Evolutionary conservation across 2,113 vertebrate genomes (phyloP).

Genomic region (Verasper variegatus): DNA sequence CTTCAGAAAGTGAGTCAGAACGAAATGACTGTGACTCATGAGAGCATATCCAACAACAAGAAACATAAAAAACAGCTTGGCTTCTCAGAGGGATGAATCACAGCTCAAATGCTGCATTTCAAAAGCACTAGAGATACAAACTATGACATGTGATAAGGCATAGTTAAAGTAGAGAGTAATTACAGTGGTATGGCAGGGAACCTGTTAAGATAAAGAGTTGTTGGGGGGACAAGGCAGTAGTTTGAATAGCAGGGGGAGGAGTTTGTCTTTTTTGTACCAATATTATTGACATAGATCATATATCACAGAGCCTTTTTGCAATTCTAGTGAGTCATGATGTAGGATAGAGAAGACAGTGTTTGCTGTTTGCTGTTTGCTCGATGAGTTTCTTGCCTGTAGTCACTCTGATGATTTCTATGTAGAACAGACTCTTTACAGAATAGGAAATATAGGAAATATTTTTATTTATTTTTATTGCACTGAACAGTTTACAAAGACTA

Average conservation of each 20-base stretch:
- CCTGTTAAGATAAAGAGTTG: neutral
- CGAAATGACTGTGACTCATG: neutral
- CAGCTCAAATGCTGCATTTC: neutral
- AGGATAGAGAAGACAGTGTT: neutral
- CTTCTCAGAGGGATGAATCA: neutral
- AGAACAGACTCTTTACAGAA: neutral
- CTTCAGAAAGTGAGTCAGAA: too few species aligned
- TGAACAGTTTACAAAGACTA: conserved; percentile 2
- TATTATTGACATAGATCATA: too few species aligned
- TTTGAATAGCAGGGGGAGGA: neutral
- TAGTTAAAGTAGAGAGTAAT: neutral
- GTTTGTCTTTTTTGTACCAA: neutral
- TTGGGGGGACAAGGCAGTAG: neutral
- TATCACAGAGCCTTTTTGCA: neutral
- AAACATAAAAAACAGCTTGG: neutral
- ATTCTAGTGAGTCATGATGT: neutral
- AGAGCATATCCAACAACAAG: neutral
- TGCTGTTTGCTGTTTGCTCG: neutral
- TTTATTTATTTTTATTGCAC: conserved; percentile 18
- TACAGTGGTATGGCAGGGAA: neutral
- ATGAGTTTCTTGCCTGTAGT: neutral
- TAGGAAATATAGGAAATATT: neutral
- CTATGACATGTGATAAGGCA: neutral
- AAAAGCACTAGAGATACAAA: neutral
- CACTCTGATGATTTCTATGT: neutral